phyloP scores from a whole-genome alignment of 1,140 invertebrate species.

The Leptinotarsa lineolata region DNA sequence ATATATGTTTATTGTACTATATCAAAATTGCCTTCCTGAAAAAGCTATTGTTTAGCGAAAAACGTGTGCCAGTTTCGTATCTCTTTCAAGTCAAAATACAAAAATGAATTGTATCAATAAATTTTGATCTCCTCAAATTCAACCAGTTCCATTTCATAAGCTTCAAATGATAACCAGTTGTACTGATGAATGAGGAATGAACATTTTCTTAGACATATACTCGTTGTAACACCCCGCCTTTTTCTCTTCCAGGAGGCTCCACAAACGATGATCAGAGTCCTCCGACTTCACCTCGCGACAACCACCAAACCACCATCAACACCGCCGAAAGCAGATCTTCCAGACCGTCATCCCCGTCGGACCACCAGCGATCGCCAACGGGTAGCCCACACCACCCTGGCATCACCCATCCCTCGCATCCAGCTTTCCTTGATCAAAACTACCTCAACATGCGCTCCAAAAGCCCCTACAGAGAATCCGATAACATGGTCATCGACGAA shows the following conservation, averaged over 20 bases:
- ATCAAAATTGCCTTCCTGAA: too few relatives aligned
- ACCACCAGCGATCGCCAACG: constrained; percentile 52
- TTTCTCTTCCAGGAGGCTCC: constrained; percentile 66
- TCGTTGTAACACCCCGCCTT: not conserved
- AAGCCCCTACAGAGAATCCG: constrained; percentile 54
- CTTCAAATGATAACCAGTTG: too few relatives aligned
- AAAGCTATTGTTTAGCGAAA: too few relatives aligned
- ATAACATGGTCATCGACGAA: constrained; percentile 63
- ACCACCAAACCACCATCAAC: constrained; percentile 55
- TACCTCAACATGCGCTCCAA: constrained; percentile 57
- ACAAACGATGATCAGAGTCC: constrained; percentile 68
- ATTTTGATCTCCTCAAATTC: too few relatives aligned
- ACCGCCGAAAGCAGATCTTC: constrained; percentile 58
- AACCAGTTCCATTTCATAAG: too few relatives aligned
- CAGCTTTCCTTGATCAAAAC: constrained; percentile 56
- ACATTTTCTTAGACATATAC: too few relatives aligned
- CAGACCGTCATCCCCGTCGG: constrained; percentile 56
- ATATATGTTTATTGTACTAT: too few relatives aligned
- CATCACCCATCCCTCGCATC: constrained; percentile 51
- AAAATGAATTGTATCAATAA: too few relatives aligned
- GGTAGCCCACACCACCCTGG: constrained; percentile 50
- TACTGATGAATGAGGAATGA: too few relatives aligned
- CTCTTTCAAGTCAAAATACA: too few relatives aligned
- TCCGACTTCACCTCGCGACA: constrained; percentile 59
- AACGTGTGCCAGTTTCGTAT: too few relatives aligned